These are phyloP conservation scores for Drosophila pseudotalamancana DNA, from an alignment of 2,888 invertebrate genomes.

Conservation along the genomic window DNA sequence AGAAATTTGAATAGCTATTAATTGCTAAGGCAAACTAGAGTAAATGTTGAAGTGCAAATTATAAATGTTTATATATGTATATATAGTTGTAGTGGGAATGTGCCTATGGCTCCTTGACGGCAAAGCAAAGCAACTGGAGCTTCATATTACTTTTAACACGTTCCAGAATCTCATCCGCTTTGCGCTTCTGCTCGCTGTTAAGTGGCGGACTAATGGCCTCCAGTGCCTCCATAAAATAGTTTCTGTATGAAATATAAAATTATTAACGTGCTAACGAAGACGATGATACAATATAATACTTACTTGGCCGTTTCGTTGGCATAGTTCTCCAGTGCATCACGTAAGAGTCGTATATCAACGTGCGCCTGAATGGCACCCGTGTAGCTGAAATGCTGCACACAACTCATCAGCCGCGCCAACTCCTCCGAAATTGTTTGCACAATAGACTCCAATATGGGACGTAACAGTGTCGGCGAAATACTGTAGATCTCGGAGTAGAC, in stretches of 20 bases:
- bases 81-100: slow-evolving; percentile 51
- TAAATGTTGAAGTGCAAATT: slow-evolving; percentile 7
- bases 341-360: slow-evolving; percentile 89
- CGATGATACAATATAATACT: slow-evolving; percentile 44
- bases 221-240: slow-evolving; percentile 92
- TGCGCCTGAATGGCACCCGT: slow-evolving; percentile 91
- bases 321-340: slow-evolving; percentile 88
- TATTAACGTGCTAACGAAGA: neutral
- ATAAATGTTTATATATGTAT: slow-evolving; percentile 13
- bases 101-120: slow-evolving; percentile 79
- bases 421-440: slow-evolving; percentile 97
- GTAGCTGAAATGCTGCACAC: slow-evolving; percentile 89
- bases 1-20: no score
- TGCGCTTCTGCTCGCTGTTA: slow-evolving; percentile 86
- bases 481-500: slow-evolving; percentile 85
- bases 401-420: slow-evolving; percentile 93
- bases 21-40: no score
- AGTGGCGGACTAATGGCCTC: slow-evolving; percentile 89
- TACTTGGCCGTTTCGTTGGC: slow-evolving; percentile 88
- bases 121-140: slow-evolving; percentile 88
- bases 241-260: slow-evolving; percentile 85
- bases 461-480: slow-evolving; percentile 91
- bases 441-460: slow-evolving; percentile 90
- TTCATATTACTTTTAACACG: slow-evolving; percentile 88
- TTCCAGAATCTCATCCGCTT: slow-evolving; percentile 87